Percentiles rank a stretch among this genome's conserved stretches.
Evolutionary conservation across 2,888 invertebrate genomes (phyloP).

Genomic region (Andrena bucephala): DNA sequence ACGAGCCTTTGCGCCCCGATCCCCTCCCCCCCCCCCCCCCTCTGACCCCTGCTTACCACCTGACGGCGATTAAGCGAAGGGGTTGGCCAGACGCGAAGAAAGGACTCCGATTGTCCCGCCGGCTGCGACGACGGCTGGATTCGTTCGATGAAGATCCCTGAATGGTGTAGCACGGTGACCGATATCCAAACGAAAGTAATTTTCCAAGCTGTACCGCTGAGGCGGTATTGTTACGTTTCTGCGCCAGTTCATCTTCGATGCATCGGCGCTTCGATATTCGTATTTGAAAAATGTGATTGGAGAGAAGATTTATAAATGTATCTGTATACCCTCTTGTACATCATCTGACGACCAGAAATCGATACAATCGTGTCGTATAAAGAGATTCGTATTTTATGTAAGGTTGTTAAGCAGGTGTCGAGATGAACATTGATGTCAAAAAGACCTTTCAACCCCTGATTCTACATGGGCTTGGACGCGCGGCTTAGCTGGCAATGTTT

Average conservation of each 20-base stretch:
- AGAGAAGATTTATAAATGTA: too few species aligned
- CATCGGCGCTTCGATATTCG: neutral
- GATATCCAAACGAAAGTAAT: conserved; percentile 50
- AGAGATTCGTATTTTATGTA: too few species aligned
- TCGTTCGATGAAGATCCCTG: neutral
- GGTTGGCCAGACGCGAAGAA: neutral
- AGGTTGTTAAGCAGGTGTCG: neutral
- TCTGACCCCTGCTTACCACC: conserved; percentile 29
- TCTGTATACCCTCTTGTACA: too few species aligned
- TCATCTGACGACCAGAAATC: too few species aligned
- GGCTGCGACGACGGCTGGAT: conserved; percentile 16
- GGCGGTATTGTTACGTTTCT: neutral
- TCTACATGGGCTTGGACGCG: too few species aligned
- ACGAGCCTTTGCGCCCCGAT: conserved; percentile 72
- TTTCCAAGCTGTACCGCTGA: neutral
- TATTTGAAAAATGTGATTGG: too few species aligned
- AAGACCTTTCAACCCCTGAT: too few species aligned
- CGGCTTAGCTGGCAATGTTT: conserved; percentile 8
- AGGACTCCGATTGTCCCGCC: conserved; percentile 23
- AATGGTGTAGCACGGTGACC: conserved; percentile 46
- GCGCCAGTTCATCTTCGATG: neutral
- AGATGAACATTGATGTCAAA: neutral
- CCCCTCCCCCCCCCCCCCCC: conserved; percentile 22
- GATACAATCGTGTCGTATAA: too few species aligned
- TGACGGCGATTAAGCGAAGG: conserved; percentile 15